Conservation (phyloP, 1,140 invertebrate genomes). For the Brachionus manjavacas region DNA sequence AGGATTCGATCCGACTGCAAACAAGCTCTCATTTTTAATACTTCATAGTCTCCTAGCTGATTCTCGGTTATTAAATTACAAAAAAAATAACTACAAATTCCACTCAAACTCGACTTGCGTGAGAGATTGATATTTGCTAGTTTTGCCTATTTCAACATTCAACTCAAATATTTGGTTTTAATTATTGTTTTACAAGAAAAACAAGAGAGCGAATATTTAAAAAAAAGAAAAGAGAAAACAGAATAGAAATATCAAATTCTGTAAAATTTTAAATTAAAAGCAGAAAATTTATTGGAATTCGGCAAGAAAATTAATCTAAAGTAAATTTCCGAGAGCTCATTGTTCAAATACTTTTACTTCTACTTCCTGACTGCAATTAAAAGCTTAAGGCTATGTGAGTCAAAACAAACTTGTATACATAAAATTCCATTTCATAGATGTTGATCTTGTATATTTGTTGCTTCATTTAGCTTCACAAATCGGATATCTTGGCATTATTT, state of each 20-base stretch:
- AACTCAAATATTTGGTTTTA: constrained; percentile 34
- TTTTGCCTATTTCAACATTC: background rate
- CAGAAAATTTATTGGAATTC: background rate
- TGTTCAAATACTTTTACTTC: constrained; percentile 7
- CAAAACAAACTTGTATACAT: background rate
- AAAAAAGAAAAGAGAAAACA: background rate
- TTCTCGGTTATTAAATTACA: constrained; percentile 31
- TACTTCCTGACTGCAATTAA: constrained; percentile 2
- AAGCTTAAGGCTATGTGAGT: background rate
- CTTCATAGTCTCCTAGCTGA: background rate
- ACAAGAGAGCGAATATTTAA: background rate
- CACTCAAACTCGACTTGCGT: background rate
- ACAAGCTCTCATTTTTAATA: constrained; percentile 4
- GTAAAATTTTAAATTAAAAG: background rate
- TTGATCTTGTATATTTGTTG: background rate
- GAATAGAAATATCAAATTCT: background rate
- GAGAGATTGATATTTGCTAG: constrained; percentile 9
- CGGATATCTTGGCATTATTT: background rate
- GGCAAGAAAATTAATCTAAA: constrained; percentile 16
- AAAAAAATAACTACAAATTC: background rate
- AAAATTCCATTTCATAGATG: background rate
- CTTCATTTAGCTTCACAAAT: background rate
- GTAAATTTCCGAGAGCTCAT: constrained; percentile 7
- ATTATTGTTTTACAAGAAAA: constrained; percentile 18
- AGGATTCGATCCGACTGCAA: constrained; percentile 16